These are phyloP conservation scores for Styela plicata DNA, from an alignment of 23 tunicate species.

Conservation along the genomic window DNA sequence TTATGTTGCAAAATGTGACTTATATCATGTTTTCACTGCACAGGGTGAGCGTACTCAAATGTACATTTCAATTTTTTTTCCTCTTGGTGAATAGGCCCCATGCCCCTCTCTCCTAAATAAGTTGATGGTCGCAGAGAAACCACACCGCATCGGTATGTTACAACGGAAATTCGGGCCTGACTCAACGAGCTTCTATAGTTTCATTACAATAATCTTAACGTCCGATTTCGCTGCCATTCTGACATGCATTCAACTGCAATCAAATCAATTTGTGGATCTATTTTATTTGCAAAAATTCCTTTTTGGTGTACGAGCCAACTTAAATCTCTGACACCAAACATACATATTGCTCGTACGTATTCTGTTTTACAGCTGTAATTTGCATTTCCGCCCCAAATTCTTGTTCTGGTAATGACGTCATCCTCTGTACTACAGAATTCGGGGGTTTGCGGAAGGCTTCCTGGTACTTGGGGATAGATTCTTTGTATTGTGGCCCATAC, in stretches of 20 bases:
- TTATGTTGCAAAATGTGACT: too few relatives aligned
- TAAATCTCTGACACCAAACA: slow-evolving; percentile 85
- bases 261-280: slow-evolving; percentile 56
- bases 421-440: slow-evolving; percentile 86
- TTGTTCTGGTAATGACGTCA: slow-evolving; percentile 49
- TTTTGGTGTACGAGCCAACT: slow-evolving; percentile 88
- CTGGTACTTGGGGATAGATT: slow-evolving; percentile 72
- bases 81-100: too few relatives aligned
- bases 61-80: too few relatives aligned
- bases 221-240: slow-evolving; percentile 63
- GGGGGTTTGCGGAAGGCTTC: slow-evolving; percentile 83
- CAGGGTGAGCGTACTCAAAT: too few relatives aligned
- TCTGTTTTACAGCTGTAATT: slow-evolving; percentile 64
- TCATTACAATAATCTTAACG: too few relatives aligned
- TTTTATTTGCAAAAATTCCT: slow-evolving; percentile 94
- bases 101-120: too few relatives aligned
- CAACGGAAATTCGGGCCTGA: too few relatives aligned
- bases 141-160: too few relatives aligned
- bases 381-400: slow-evolving; percentile 91
- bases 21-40: too few relatives aligned
- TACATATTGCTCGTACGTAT: slow-evolving; percentile 71
- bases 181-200: too few relatives aligned
- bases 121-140: too few relatives aligned
- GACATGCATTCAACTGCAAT: slow-evolving; percentile 71
- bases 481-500: slow-evolving; percentile 94